Evolutionary conservation across 2,113 vertebrate species (phyloP).

Genomic region (Gavialis gangeticus): DNA sequence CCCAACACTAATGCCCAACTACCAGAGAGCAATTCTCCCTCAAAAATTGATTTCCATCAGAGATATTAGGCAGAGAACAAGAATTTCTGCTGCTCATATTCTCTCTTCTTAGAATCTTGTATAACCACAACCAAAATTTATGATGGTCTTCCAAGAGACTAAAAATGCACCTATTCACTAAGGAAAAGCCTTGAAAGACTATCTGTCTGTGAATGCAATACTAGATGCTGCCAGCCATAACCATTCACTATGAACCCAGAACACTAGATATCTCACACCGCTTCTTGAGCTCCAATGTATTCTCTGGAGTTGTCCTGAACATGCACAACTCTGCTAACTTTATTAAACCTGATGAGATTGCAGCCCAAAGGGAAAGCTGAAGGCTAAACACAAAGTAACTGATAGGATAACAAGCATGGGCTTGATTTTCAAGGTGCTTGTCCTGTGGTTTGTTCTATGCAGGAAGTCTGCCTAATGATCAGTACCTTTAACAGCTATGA

Average conservation of each 20-base stretch:
- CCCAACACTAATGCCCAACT: background rate
- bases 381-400: background rate
- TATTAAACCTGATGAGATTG: background rate
- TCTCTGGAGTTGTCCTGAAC: background rate
- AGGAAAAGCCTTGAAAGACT: background rate
- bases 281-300: background rate
- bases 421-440: background rate
- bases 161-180: background rate
- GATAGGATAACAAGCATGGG: background rate
- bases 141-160: background rate
- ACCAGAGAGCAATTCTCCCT: background rate
- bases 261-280: background rate
- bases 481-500: background rate
- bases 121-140: background rate
- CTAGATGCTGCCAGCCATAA: accelerated
- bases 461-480: background rate
- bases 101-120: background rate
- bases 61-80: background rate
- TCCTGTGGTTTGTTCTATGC: background rate
- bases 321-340: background rate
- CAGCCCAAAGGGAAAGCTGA: background rate
- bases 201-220: background rate
- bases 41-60: background rate
- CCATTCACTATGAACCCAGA: background rate
- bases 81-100: background rate